Percentiles rank a stretch among this genome's conserved stretches.
Conservation (phyloP, 2,797 vertebrate species). For the Syngnathus rostellatus region DNA sequence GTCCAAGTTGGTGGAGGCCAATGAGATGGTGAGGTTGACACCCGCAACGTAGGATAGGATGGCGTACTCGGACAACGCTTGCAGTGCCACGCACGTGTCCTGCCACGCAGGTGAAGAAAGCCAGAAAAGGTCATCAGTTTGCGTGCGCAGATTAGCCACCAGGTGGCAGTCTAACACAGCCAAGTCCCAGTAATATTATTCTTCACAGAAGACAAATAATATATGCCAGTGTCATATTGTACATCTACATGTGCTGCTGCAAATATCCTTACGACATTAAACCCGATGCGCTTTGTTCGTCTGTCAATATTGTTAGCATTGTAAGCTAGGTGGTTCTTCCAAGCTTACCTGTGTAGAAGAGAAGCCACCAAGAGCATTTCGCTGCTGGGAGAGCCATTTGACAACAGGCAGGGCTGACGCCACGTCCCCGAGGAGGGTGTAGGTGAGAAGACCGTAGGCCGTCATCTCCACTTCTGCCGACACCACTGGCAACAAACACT, state of each 20-base stretch:
- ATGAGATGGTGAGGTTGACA: slow-evolving; percentile 87
- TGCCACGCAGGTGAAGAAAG: slow-evolving; percentile 28
- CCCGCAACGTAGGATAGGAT: slow-evolving; percentile 85
- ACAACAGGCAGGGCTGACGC: slow-evolving; percentile 85
- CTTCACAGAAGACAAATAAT: not conserved
- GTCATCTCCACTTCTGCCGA: slow-evolving; percentile 95
- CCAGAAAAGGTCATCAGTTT: not conserved
- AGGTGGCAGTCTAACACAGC: not conserved
- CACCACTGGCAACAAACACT: slow-evolving; percentile 68
- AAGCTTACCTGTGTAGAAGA: slow-evolving; percentile 83
- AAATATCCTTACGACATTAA: not conserved
- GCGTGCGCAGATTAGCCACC: not conserved
- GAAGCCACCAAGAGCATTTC: slow-evolving; percentile 87
- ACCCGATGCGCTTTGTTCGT: not conserved
- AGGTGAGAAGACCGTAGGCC: slow-evolving; percentile 84
- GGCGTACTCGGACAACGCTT: slow-evolving; percentile 88
- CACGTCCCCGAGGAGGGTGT: slow-evolving; percentile 81
- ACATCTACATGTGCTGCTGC: not conserved
- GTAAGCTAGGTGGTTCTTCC: not conserved
- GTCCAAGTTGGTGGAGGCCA: slow-evolving; percentile 91
- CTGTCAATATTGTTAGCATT: not conserved
- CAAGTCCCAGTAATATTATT: not conserved
- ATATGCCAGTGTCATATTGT: not conserved
- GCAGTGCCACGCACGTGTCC: slow-evolving; percentile 91
- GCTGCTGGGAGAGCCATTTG: slow-evolving; percentile 91